These are phyloP conservation scores for Panorpa germanica DNA, from an alignment of 2,888 invertebrate genomes.

Conservation along the genomic window DNA sequence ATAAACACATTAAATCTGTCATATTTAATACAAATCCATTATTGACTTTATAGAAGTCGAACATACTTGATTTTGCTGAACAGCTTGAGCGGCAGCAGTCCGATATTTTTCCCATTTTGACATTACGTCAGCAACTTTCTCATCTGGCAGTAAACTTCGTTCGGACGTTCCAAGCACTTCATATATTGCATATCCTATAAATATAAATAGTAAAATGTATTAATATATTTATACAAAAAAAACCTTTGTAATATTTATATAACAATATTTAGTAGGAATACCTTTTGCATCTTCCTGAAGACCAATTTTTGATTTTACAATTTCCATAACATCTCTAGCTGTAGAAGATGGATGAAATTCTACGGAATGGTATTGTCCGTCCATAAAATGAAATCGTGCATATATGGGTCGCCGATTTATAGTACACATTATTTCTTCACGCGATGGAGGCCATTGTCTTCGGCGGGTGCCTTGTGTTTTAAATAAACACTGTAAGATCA, in stretches of 20 bases:
- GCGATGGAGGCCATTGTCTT: constrained; percentile 77
- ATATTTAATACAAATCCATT: constrained; percentile 6
- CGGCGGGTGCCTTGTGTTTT: constrained; percentile 56
- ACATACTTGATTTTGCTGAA: constrained; percentile 18
- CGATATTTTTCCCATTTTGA: constrained; percentile 88
- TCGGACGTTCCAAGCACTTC: constrained; percentile 79
- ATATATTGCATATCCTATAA: constrained; percentile 72
- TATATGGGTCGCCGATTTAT: constrained; percentile 81
- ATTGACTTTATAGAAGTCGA: constrained; percentile 16
- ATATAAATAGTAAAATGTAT: constrained; percentile 4
- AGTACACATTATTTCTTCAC: constrained; percentile 83
- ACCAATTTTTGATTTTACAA: constrained; percentile 79
- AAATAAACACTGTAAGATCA: constrained; percentile 35
- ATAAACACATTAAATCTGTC: background rate
- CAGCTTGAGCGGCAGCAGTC: constrained; percentile 42
- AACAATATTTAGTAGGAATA: background rate
- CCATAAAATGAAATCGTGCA: constrained; percentile 80
- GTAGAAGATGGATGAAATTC: constrained; percentile 92
- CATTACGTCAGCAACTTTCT: constrained; percentile 86
- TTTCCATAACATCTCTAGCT: constrained; percentile 71
- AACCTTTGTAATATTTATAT: constrained; percentile 2
- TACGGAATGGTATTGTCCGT: constrained; percentile 85
- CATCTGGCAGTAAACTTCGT: constrained; percentile 63
- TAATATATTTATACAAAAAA: background rate
- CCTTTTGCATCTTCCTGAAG: constrained; percentile 21